Evolutionary conservation across 2,113 vertebrate genomes (phyloP).

Genomic region (Rhegmatorhina hoffmannsi): DNA sequence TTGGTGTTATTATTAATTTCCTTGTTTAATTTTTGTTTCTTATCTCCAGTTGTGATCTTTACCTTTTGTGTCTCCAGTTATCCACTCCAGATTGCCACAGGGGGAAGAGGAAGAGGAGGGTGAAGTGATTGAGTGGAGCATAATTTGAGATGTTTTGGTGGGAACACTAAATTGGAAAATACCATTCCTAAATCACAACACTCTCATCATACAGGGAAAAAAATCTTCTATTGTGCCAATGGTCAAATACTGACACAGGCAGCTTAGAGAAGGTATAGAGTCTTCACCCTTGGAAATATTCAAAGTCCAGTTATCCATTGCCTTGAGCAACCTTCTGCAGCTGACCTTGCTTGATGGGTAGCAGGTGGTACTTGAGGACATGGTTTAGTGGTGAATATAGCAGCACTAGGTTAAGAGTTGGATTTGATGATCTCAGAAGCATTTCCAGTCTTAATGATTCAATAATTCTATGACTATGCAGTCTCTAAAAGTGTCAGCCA

Average conservation of each 20-base stretch:
- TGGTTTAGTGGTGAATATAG: no score
- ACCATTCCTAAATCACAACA: background rate
- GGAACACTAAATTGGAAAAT: background rate
- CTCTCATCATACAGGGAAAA: background rate
- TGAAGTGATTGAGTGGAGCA: rapidly evolving
- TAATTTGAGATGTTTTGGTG: background rate
- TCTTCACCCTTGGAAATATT: background rate
- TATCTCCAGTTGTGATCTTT: no score
- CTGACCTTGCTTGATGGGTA: background rate
- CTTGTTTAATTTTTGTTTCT: background rate
- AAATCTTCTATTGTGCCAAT: background rate
- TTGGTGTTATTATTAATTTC: background rate
- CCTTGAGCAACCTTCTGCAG: background rate
- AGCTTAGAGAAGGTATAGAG: background rate
- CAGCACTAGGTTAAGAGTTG: background rate
- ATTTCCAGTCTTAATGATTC: background rate
- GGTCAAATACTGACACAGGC: background rate
- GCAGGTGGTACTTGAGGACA: no score
- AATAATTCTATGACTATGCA: background rate
- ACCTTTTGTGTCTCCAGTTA: background rate
- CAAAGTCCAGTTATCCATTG: background rate
- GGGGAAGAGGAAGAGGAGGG: background rate
- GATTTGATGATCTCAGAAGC: background rate
- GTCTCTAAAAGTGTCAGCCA: background rate
- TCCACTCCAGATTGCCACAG: rapidly evolving